Conservation (phyloP, 2,888 invertebrate species). For the Octodonta nipae region DNA sequence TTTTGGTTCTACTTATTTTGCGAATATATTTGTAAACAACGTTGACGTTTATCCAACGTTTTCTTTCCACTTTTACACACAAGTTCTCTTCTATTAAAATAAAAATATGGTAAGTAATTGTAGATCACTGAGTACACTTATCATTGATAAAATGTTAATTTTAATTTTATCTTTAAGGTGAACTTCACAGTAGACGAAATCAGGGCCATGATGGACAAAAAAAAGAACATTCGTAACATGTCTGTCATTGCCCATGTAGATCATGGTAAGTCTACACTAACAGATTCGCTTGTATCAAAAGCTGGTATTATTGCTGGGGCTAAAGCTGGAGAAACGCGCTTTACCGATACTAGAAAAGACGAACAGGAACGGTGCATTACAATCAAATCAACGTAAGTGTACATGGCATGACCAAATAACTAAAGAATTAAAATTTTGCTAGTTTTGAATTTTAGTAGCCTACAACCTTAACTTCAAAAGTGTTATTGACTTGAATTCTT, state of each 20-base stretch:
- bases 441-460: no score
- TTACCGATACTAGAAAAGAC: constrained; percentile 98
- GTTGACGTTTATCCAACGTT: background rate
- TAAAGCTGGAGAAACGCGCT: constrained; percentile 96
- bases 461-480: no score
- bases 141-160: no score
- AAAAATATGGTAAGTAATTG: constrained; percentile 7
- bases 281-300: constrained; percentile 98
- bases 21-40: no score
- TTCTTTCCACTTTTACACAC: background rate
- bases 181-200: constrained; percentile 99
- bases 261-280: constrained; percentile 98
- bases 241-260: constrained; percentile 99
- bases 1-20: no score
- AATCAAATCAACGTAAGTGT: constrained; percentile 94
- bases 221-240: constrained; percentile 99
- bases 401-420: constrained; percentile 1
- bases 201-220: constrained; percentile 99
- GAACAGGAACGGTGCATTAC: constrained; percentile 99
- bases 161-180: constrained; percentile 53
- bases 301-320: constrained; percentile 99
- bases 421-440: constrained; percentile 4
- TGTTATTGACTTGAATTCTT: no score
- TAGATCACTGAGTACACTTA: constrained; percentile 1
- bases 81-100: background rate